phyloP scores from a whole-genome alignment of 2,797 vertebrate genomes.

The Pogoniulus pusillus region DNA sequence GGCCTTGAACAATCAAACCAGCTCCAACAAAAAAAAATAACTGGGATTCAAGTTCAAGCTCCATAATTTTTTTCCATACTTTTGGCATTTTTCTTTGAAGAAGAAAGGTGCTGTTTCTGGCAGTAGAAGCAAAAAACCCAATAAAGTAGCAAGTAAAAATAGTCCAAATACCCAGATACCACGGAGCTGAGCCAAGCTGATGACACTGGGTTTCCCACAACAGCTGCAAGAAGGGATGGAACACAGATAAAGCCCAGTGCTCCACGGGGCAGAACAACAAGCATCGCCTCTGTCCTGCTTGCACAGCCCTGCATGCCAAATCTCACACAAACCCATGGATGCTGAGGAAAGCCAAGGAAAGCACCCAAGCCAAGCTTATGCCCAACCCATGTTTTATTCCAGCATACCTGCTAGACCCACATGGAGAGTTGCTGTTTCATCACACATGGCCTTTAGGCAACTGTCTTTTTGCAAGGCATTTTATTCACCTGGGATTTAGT shows the following conservation, averaged over 20 bases:
- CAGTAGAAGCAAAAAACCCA: neutral
- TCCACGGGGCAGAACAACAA: neutral
- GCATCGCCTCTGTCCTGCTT: neutral
- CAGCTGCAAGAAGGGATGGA: neutral
- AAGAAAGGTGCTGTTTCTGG: neutral
- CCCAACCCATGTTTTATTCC: neutral
- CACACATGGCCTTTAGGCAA: rapidly evolving
- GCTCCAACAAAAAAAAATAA: rapidly evolving
- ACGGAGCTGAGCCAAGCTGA: neutral
- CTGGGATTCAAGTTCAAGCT: neutral
- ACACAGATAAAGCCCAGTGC: neutral
- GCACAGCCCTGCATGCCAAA: rapidly evolving
- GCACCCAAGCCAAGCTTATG: neutral
- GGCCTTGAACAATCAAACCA: neutral
- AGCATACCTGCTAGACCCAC: neutral
- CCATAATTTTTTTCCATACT: neutral
- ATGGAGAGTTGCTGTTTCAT: neutral
- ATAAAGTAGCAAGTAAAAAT: no score
- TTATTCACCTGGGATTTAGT: constrained; percentile 41
- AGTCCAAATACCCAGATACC: no score
- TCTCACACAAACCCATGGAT: rapidly evolving
- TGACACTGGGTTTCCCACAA: neutral
- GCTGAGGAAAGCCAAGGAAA: neutral
- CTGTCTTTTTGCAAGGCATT: neutral
- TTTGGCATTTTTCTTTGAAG: neutral